Evolutionary conservation across 2,888 invertebrate genomes (phyloP).

Genomic region (Sipha maydis): DNA sequence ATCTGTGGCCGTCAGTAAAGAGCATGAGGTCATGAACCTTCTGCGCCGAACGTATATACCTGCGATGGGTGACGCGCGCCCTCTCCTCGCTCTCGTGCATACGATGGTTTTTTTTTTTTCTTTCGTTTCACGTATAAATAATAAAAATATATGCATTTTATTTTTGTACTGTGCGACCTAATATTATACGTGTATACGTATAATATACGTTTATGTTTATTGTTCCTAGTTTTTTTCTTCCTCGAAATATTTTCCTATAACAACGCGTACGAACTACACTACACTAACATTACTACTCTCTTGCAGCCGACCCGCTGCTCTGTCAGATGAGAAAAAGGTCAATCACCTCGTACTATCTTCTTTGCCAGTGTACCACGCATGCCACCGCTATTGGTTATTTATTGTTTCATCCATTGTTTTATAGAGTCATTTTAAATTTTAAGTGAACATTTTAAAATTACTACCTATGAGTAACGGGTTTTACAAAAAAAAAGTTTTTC

Average conservation of each 20-base stretch:
- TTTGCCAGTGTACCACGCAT: constrained; percentile 30
- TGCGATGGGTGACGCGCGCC: constrained; percentile 60
- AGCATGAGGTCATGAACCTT: constrained; percentile 62
- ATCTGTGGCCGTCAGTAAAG: constrained; percentile 62
- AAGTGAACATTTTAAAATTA: neutral
- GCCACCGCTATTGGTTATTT: neutral
- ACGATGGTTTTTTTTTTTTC: neutral
- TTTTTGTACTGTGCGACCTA: neutral
- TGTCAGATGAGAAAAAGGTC: constrained; percentile 21
- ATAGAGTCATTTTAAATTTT: neutral
- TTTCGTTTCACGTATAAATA: neutral
- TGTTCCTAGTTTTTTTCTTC: neutral
- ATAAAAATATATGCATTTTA: neutral
- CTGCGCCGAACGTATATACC: constrained; percentile 32
- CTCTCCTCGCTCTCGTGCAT: neutral
- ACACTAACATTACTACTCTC: neutral
- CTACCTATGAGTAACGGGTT: neutral
- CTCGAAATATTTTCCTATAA: neutral
- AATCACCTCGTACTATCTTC: constrained; percentile 34
- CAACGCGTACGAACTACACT: neutral
- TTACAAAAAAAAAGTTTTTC: neutral
- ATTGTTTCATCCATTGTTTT: neutral
- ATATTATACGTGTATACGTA: neutral
- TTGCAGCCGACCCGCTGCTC: too few relatives aligned
- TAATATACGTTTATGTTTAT: neutral